phyloP scores from a whole-genome alignment of 1,140 invertebrate species.

The Philopotamus ludificatus region DNA sequence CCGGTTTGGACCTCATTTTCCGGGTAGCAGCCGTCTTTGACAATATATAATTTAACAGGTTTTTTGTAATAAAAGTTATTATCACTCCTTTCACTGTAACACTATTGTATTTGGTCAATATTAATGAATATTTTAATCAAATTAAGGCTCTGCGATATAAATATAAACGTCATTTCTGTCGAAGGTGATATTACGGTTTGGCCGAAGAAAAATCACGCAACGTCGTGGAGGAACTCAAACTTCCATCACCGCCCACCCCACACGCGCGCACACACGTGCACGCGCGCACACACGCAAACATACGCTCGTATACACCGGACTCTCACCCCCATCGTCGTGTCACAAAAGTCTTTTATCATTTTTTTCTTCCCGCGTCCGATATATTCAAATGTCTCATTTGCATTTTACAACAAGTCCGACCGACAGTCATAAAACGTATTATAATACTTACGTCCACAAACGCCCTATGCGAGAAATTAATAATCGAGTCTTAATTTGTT shows the following conservation, averaged over 20 bases:
- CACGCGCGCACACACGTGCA: neutral
- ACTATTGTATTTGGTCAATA: too few species aligned
- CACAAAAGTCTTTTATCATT: slow-evolving; percentile 30
- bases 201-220: slow-evolving; percentile 25
- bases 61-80: too few species aligned
- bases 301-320: neutral
- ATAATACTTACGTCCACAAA: slow-evolving; percentile 11
- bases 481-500: slow-evolving; percentile 14
- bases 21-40: slow-evolving; percentile 10
- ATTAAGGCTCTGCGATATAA: neutral
- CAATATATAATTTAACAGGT: too few species aligned
- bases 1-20: slow-evolving; percentile 40
- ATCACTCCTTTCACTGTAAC: too few species aligned
- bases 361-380: slow-evolving; percentile 20
- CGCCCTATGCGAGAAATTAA: slow-evolving; percentile 9
- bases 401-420: slow-evolving; percentile 20
- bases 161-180: slow-evolving; percentile 29
- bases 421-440: slow-evolving; percentile 20
- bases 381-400: slow-evolving; percentile 32
- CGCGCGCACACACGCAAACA: neutral
- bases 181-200: slow-evolving; percentile 23
- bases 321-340: slow-evolving; percentile 16
- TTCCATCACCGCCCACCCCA: slow-evolving; percentile 17
- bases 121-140: too few species aligned
- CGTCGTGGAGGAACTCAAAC: slow-evolving; percentile 19